Conservation (phyloP, 2,888 invertebrate genomes). For the Pemphredon lugubris region DNA sequence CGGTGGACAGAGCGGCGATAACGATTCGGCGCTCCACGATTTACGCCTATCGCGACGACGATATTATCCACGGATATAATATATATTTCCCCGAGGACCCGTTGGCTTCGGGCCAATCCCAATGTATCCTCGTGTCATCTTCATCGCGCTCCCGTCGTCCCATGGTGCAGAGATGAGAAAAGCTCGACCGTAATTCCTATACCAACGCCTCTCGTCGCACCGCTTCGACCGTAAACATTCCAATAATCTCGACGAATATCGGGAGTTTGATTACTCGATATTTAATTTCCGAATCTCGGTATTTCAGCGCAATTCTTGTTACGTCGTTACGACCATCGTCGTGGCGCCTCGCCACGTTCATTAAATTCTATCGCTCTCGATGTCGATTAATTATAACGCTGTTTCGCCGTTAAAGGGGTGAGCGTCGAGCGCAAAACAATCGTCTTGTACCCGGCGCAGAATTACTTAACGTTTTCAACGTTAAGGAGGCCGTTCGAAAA, state of each 20-base stretch:
- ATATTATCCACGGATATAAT: slow-evolving; percentile 6
- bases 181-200: slow-evolving; percentile 23
- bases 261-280: too few species aligned
- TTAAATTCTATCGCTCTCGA: too few species aligned
- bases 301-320: too few species aligned
- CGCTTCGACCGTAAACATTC: too few species aligned
- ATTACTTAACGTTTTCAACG: slow-evolving; percentile 10
- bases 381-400: too few species aligned
- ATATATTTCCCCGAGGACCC: slow-evolving; percentile 44
- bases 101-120: slow-evolving; percentile 43
- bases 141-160: slow-evolving; percentile 22
- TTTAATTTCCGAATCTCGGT: too few species aligned
- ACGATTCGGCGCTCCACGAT: slow-evolving; percentile 9
- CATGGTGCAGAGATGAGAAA: slow-evolving; percentile 34
- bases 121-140: slow-evolving; percentile 40
- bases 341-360: too few species aligned
- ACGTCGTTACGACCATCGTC: too few species aligned
- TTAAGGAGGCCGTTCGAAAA: slow-evolving; percentile 4
- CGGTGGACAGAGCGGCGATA: neutral
- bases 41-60: slow-evolving; percentile 16
- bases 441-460: too few species aligned
- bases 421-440: too few species aligned
- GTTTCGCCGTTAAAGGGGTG: too few species aligned
- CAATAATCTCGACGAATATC: too few species aligned
- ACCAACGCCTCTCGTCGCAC: slow-evolving; percentile 14